Evolutionary conservation across 92 coral and sea anemone species (phyloP).

Genomic region (Porites divaricata): DNA sequence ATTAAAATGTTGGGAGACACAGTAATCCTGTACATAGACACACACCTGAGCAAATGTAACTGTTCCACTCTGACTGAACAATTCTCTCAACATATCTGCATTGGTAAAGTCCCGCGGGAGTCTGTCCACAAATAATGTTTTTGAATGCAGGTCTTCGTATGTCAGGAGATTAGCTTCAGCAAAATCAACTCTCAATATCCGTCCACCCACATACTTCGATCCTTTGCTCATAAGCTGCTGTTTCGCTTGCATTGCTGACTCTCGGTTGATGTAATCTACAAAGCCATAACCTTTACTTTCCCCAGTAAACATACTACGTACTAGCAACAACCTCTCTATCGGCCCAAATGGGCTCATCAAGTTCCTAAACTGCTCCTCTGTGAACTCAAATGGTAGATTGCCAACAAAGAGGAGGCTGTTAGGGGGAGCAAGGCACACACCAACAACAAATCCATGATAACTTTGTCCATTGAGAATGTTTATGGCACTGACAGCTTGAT

Average conservation of each 20-base stretch:
- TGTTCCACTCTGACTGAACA: constrained; percentile 81
- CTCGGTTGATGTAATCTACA: constrained; percentile 78
- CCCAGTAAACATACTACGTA: constrained; percentile 81
- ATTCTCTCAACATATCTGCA: constrained; percentile 72
- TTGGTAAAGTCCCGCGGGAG: constrained; percentile 85
- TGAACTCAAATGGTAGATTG: constrained; percentile 86
- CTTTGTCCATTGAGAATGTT: constrained; percentile 65
- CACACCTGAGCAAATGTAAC: constrained; percentile 94
- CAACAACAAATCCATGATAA: constrained; percentile 69
- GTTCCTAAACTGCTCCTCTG: constrained; percentile 77
- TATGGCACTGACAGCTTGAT: constrained; percentile 68
- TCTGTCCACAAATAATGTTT: constrained; percentile 86
- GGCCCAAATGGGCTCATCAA: constrained; percentile 92
- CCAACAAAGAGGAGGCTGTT: constrained; percentile 89
- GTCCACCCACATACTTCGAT: constrained; percentile 83
- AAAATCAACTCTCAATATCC: constrained; percentile 86
- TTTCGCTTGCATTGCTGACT: constrained; percentile 77
- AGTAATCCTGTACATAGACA: neutral
- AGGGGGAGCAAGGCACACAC: constrained; percentile 75
- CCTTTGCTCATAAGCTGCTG: constrained; percentile 75
- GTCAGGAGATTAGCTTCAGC: constrained; percentile 76
- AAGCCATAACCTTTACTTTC: constrained; percentile 98
- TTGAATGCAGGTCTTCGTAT: constrained; percentile 85
- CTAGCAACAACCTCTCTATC: constrained; percentile 80
- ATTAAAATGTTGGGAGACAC: neutral